These are phyloP conservation scores for Temnothorax nylanderi DNA, from an alignment of 1,140 invertebrate genomes.

Conservation along the genomic window DNA sequence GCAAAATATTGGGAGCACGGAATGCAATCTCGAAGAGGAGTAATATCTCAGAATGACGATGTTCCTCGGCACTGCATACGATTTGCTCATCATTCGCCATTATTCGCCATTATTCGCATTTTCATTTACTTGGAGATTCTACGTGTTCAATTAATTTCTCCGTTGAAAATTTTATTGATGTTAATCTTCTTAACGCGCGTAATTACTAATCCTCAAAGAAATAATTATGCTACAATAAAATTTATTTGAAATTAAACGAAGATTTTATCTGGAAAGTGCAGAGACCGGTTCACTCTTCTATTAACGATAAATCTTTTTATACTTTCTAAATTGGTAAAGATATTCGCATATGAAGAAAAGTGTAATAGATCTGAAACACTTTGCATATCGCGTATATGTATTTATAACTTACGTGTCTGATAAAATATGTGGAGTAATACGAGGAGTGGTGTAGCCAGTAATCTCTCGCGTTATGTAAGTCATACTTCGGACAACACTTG, in stretches of 20 bases:
- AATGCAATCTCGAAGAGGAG: not conserved
- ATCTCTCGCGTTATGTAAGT: conserved; percentile 22
- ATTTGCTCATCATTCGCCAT: not conserved
- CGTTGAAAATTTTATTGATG: not conserved
- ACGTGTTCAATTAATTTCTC: not conserved
- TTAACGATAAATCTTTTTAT: not conserved
- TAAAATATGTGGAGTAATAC: conserved; percentile 32
- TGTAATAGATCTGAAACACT: conserved; percentile 29
- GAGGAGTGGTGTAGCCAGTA: not conserved
- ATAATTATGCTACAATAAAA: not conserved
- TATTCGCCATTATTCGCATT: not conserved
- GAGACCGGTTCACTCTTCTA: not conserved
- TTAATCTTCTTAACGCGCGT: not conserved
- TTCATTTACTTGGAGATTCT: too few species aligned
- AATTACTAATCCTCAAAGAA: not conserved
- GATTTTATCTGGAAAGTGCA: not conserved
- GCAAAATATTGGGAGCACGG: conserved; percentile 12
- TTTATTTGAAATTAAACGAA: not conserved
- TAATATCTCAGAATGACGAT: not conserved
- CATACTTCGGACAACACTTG: not conserved
- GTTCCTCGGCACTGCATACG: not conserved
- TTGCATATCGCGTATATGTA: conserved; percentile 17
- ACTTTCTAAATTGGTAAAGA: conserved; percentile 14
- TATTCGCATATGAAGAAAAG: not conserved
- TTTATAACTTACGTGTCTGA: conserved; percentile 14